phyloP scores from a whole-genome alignment of 2,888 invertebrate genomes.

The Polydrusus tereticollis region DNA sequence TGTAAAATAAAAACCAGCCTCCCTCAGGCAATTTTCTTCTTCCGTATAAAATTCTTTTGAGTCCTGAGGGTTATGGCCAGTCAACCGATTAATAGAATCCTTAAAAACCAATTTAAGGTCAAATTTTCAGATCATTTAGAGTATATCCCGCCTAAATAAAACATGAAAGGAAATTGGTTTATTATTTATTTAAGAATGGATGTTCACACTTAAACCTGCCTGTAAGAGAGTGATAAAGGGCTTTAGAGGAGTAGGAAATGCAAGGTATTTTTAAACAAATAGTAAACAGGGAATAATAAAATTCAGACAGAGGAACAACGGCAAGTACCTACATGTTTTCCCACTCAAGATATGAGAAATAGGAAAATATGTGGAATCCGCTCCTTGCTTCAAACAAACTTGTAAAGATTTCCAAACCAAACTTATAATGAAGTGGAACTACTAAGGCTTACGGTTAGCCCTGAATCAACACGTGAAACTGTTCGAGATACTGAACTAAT shows the following conservation, averaged over 20 bases:
- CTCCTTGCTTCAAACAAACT: too few relatives aligned
- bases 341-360: too few relatives aligned
- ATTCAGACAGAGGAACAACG: too few relatives aligned
- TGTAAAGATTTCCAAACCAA: too few relatives aligned
- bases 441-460: too few relatives aligned
- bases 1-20: not conserved
- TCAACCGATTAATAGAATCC: conserved; percentile 18
- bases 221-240: not conserved
- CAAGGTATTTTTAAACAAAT: not conserved
- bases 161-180: conserved; percentile 17
- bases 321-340: too few relatives aligned
- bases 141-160: conserved; percentile 5
- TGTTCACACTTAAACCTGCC: not conserved
- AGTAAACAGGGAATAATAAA: too few relatives aligned
- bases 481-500: too few relatives aligned
- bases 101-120: conserved; percentile 19
- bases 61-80: conserved; percentile 10
- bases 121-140: conserved; percentile 20
- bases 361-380: too few relatives aligned
- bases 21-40: conserved; percentile 10
- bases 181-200: conserved; percentile 15
- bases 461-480: too few relatives aligned
- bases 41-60: conserved; percentile 7
- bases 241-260: not conserved
- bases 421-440: too few relatives aligned